phyloP scores from a whole-genome alignment of 2,797 vertebrate species.

The Syngnathus acus region DNA sequence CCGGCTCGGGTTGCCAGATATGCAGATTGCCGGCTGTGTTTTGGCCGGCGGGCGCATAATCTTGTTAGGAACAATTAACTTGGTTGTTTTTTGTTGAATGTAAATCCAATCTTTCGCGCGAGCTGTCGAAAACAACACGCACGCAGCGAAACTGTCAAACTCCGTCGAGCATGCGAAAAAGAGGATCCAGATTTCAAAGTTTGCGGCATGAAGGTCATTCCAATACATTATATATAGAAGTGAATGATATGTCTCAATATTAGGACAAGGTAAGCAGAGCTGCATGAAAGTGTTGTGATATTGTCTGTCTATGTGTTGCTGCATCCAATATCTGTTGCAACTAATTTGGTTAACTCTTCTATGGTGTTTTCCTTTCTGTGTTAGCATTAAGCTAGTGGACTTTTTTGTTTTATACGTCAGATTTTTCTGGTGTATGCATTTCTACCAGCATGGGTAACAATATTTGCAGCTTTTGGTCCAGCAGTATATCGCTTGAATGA shows the following conservation, averaged over 20 bases:
- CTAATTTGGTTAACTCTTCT: no score
- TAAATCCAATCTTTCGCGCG: slow-evolving; percentile 41
- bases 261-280: not conserved
- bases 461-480: no score
- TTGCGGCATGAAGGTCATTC: not conserved
- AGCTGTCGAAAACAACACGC: slow-evolving; percentile 28
- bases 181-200: slow-evolving; percentile 11
- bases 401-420: no score
- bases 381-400: no score
- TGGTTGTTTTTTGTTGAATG: slow-evolving; percentile 49
- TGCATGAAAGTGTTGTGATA: no score
- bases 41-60: slow-evolving; percentile 54
- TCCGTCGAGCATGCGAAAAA: not conserved
- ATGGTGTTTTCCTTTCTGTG: no score
- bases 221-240: not conserved
- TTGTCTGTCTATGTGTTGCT: no score
- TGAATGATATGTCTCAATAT: not conserved
- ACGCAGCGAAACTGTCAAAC: slow-evolving; percentile 16
- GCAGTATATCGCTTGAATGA: no score
- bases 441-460: no score
- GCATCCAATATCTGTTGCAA: no score
- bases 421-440: no score
- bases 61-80: slow-evolving; percentile 56
- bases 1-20: slow-evolving; percentile 50
- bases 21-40: slow-evolving; percentile 47